Conservation (phyloP, 2,888 invertebrate genomes). For the Chloromyia formosa region DNA sequence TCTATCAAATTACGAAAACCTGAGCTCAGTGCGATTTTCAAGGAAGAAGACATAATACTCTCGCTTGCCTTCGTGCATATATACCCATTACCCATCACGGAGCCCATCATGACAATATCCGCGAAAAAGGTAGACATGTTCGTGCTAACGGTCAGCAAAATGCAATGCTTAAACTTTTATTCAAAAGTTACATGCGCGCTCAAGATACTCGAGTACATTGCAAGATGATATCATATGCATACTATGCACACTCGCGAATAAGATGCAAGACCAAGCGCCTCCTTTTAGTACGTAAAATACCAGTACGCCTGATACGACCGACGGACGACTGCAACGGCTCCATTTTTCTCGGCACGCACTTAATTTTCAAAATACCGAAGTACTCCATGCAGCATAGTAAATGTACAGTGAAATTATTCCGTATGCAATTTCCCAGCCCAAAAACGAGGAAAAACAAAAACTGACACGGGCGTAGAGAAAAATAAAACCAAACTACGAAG, state of each 20-base stretch:
- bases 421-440: background rate
- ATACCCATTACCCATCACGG: no score
- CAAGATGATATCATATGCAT: no score
- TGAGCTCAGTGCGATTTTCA: background rate
- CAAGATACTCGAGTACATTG: no score
- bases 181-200: background rate
- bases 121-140: background rate
- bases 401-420: background rate
- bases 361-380: background rate
- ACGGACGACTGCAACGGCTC: background rate
- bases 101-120: background rate
- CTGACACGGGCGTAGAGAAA: background rate
- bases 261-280: no score
- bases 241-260: no score
- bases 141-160: slow-evolving; percentile 12
- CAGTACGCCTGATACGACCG: background rate
- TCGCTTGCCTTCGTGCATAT: no score
- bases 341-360: background rate
- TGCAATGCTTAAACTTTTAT: no score
- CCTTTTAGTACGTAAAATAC: no score
- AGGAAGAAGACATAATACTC: slow-evolving; percentile 1
- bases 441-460: background rate
- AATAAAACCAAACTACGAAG: background rate
- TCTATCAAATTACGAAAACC: background rate
- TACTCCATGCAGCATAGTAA: background rate